These are phyloP conservation scores for Entomyzon cyanotis DNA, from an alignment of 2,113 vertebrate genomes.

Conservation along the genomic window DNA sequence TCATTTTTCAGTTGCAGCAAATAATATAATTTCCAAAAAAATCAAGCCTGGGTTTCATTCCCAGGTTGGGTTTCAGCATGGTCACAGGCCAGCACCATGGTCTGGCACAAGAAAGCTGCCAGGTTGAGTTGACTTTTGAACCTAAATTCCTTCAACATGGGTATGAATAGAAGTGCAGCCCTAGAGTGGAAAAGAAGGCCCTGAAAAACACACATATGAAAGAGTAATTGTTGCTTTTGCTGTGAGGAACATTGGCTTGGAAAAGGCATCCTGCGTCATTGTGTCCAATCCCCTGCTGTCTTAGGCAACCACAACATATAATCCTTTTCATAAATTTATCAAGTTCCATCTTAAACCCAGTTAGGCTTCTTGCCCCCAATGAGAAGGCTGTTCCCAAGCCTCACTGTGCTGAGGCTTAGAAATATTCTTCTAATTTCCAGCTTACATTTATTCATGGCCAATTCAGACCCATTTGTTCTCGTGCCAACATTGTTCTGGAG, in stretches of 20 bases:
- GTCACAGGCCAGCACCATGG: not conserved
- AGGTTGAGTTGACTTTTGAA: not conserved
- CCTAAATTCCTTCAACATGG: not conserved
- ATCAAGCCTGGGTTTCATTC: not conserved
- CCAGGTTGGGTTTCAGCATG: not conserved
- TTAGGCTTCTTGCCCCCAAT: slow-evolving; percentile 34
- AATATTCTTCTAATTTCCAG: slow-evolving; percentile 65
- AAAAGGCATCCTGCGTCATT: slow-evolving; percentile 54
- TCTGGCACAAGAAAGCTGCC: not conserved
- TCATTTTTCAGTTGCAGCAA: not conserved
- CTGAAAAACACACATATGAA: slow-evolving; percentile 26
- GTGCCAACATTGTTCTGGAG: slow-evolving; percentile 68
- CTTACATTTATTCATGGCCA: slow-evolving; percentile 52
- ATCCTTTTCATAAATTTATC: slow-evolving; percentile 62
- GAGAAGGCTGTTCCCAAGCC: slow-evolving; percentile 49
- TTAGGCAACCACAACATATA: slow-evolving; percentile 55
- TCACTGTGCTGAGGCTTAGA: slow-evolving; percentile 51
- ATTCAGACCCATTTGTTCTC: slow-evolving; percentile 60
- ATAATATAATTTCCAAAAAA: not conserved
- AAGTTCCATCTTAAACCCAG: slow-evolving; percentile 43
- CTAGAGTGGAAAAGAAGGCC: not conserved
- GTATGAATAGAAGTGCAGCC: not conserved
- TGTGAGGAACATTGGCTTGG: slow-evolving; percentile 35
- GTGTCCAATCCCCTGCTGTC: slow-evolving; percentile 59
- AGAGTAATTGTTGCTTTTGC: slow-evolving; percentile 39